Evolutionary conservation across 2,113 vertebrate species (phyloP).

Genomic region (Gymnorhina tibicen): DNA sequence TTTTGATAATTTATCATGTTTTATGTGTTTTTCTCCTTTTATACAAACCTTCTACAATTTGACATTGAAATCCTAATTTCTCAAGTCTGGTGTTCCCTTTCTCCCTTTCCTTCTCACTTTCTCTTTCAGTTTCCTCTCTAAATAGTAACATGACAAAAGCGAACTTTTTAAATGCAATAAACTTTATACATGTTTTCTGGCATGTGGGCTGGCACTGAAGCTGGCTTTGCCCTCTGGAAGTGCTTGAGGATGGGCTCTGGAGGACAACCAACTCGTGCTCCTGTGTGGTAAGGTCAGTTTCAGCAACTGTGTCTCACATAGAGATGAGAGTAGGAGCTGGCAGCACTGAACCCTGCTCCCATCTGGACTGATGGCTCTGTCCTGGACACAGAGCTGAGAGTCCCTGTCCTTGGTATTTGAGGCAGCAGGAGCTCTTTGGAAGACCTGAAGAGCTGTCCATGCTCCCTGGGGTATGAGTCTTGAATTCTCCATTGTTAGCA

Average conservation of each 20-base stretch:
- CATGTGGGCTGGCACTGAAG: not conserved
- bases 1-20: not conserved
- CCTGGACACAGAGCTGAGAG: not conserved
- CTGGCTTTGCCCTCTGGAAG: not conserved
- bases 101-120: not conserved
- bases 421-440: not conserved
- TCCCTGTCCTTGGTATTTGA: not conserved
- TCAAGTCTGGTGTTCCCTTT: not conserved
- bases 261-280: not conserved
- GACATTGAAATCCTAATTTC: not conserved
- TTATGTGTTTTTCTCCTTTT: not conserved
- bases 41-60: not conserved
- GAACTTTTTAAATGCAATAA: not conserved
- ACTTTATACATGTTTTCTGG: not conserved
- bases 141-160: not conserved
- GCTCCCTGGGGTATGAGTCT: not conserved
- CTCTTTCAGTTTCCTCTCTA: not conserved
- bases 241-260: not conserved
- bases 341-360: not conserved
- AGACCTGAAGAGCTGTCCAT: not conserved
- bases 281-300: not conserved
- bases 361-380: not conserved
- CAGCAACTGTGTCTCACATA: accelerated
- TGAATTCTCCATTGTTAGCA: not conserved
- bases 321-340: not conserved